phyloP scores from a whole-genome alignment of 2,113 vertebrate genomes.

The Pelodiscus sinensis region DNA sequence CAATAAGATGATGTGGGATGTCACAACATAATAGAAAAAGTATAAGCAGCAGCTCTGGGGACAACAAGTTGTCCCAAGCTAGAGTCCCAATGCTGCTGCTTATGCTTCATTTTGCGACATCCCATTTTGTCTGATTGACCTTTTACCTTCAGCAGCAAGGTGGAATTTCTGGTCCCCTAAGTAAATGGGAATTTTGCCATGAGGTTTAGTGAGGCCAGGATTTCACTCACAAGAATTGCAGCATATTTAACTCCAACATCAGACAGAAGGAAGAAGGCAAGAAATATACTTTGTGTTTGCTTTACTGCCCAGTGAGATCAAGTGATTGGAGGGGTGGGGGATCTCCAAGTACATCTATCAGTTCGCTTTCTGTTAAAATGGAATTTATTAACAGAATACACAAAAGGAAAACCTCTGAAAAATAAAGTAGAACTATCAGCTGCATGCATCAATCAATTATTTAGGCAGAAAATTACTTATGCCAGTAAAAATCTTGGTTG shows the following conservation, averaged over 20 bases:
- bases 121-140: neutral
- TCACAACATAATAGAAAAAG: neutral
- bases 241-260: neutral
- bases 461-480: neutral
- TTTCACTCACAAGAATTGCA: neutral
- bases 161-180: neutral
- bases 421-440: neutral
- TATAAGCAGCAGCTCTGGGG: neutral
- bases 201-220: neutral
- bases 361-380: neutral
- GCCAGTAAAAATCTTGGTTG: neutral
- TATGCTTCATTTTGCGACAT: neutral
- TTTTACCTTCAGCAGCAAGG: neutral
- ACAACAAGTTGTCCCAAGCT: neutral
- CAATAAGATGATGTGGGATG: neutral
- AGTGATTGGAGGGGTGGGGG: neutral
- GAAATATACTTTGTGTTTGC: neutral
- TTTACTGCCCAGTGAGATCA: neutral
- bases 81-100: neutral
- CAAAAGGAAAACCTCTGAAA: neutral
- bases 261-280: neutral
- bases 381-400: slow-evolving; percentile 11
- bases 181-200: neutral
- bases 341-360: neutral
- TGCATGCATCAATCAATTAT: neutral